phyloP scores from a whole-genome alignment of 2,888 invertebrate species.

The Tiphia femorata region DNA sequence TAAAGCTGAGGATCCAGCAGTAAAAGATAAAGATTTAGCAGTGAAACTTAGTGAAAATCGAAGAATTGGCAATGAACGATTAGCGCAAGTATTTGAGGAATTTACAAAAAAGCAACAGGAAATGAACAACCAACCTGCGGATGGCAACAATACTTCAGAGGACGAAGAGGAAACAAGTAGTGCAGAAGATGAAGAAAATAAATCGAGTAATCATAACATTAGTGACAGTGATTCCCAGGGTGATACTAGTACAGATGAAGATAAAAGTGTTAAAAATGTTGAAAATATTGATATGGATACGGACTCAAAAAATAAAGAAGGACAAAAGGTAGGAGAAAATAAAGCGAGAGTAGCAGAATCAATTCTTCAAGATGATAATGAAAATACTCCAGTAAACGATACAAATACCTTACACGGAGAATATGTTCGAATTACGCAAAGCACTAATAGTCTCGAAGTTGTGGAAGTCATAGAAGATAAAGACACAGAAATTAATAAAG shows the following conservation, averaged over 20 bases:
- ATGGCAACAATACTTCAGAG: conserved; percentile 18
- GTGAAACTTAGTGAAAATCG: conserved; percentile 50
- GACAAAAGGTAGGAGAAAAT: neutral
- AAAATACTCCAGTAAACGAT: neutral
- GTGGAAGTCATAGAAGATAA: neutral
- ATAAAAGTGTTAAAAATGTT: conserved; percentile 14
- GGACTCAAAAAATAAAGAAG: neutral
- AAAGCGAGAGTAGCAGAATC: neutral
- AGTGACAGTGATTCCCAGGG: conserved; percentile 1
- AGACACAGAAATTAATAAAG: neutral
- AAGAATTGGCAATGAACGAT: conserved; percentile 45
- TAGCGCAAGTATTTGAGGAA: conserved; percentile 52
- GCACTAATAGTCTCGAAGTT: too few relatives aligned
- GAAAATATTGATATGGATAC: conserved; percentile 19
- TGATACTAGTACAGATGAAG: neutral
- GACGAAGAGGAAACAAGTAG: conserved; percentile 33
- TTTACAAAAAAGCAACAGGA: conserved; percentile 52
- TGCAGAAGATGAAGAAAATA: conserved; percentile 1
- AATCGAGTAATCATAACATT: conserved; percentile 1
- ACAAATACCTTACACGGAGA: neutral
- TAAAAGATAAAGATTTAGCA: conserved; percentile 37
- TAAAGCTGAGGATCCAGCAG: conserved; percentile 55
- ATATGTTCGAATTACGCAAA: too few relatives aligned
- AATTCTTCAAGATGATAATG: neutral
- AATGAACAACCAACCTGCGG: conserved; percentile 4